These are phyloP conservation scores for Mechanitis mazaeus DNA, from an alignment of 2,888 invertebrate genomes.

Conservation along the genomic window DNA sequence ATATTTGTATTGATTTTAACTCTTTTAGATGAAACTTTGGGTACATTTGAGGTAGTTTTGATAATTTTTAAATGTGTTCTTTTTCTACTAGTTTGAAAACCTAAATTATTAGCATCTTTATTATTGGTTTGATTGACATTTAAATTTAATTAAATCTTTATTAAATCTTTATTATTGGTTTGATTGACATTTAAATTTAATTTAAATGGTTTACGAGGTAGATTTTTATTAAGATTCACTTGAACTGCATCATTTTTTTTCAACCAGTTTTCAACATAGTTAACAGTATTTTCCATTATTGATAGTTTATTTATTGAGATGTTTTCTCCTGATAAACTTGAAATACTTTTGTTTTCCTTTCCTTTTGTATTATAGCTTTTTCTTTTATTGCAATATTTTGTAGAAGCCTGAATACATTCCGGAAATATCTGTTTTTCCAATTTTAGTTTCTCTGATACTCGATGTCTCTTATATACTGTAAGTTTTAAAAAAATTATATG, in stretches of 20 bases:
- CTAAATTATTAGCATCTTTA: slow-evolving; percentile 13
- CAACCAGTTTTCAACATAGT: slow-evolving; percentile 59
- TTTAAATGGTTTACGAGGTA: slow-evolving; percentile 51
- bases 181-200: slow-evolving; percentile 51
- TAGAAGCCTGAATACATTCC: slow-evolving; percentile 61
- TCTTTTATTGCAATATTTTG: slow-evolving; percentile 60
- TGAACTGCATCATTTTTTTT: slow-evolving; percentile 39
- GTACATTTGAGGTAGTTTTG: slow-evolving; percentile 22
- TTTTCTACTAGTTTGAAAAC: slow-evolving; percentile 15
- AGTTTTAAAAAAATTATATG: slow-evolving; percentile 18
- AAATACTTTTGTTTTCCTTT: slow-evolving; percentile 45
- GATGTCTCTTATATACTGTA: slow-evolving; percentile 50
- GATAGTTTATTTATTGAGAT: slow-evolving; percentile 29
- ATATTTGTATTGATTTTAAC: slow-evolving; percentile 14
- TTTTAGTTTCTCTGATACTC: slow-evolving; percentile 55
- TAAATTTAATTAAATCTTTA: too few species aligned
- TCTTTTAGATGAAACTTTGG: slow-evolving; percentile 17
- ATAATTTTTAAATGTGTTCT: slow-evolving; percentile 20
- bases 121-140: slow-evolving; percentile 40
- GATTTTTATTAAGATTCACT: slow-evolving; percentile 21
- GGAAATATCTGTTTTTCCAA: slow-evolving; percentile 65
- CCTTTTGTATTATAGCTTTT: slow-evolving; percentile 40
- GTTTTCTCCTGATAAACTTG: slow-evolving; percentile 49
- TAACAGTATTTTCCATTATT: slow-evolving; percentile 51
- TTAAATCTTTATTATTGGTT: slow-evolving; percentile 14